These are phyloP conservation scores for Orgyia antiqua DNA, from an alignment of 2,888 invertebrate genomes.

Conservation along the genomic window DNA sequence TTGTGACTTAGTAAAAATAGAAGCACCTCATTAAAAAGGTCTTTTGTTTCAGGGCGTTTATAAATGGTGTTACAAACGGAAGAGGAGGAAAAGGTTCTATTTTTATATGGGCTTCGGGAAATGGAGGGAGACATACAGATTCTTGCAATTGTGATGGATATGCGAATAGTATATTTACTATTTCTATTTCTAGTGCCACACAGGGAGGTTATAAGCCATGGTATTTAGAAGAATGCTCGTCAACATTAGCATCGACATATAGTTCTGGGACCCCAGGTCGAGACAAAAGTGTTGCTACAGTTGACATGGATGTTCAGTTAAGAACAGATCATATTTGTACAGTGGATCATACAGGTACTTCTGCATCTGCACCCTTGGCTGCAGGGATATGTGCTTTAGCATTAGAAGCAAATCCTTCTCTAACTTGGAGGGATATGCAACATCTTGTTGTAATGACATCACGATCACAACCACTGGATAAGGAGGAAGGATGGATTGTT, in stretches of 20 bases:
- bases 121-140: slow-evolving; percentile 95
- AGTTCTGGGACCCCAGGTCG: slow-evolving; percentile 96
- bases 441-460: slow-evolving; percentile 95
- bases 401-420: slow-evolving; percentile 92
- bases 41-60: slow-evolving; percentile 85
- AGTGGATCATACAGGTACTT: slow-evolving; percentile 94
- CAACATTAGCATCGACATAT: slow-evolving; percentile 98
- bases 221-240: slow-evolving; percentile 99
- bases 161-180: slow-evolving; percentile 98
- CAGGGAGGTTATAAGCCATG: slow-evolving; percentile 97
- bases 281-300: slow-evolving; percentile 93
- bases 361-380: slow-evolving; percentile 95
- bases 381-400: slow-evolving; percentile 96
- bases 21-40: slow-evolving; percentile 58
- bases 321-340: slow-evolving; percentile 93
- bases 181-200: slow-evolving; percentile 98
- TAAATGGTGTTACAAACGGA: slow-evolving; percentile 94
- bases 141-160: slow-evolving; percentile 99
- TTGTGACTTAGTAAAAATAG: slow-evolving; percentile 29
- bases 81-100: slow-evolving; percentile 96
- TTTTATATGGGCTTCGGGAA: slow-evolving; percentile 98
- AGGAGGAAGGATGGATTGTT: slow-evolving; percentile 94
- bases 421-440: slow-evolving; percentile 99
- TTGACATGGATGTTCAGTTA: slow-evolving; percentile 92
- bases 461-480: slow-evolving; percentile 90